phyloP scores from a whole-genome alignment of 2,113 vertebrate species.

The Gymnorhina tibicen region DNA sequence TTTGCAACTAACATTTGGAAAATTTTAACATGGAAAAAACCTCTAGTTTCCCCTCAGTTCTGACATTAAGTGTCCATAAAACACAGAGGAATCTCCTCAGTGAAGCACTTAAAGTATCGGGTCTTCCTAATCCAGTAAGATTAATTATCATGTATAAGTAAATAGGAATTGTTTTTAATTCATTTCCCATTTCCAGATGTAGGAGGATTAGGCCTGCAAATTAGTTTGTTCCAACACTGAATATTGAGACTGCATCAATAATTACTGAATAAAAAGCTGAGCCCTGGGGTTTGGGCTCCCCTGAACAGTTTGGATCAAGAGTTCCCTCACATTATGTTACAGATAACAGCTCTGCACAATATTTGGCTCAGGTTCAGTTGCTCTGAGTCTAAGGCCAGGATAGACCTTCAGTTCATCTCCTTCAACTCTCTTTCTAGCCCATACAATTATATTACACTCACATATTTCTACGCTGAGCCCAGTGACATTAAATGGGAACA shows the following conservation, averaged over 20 bases:
- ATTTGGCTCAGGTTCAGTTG: conserved; percentile 12
- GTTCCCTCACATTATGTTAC: background rate
- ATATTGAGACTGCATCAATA: conserved; percentile 33
- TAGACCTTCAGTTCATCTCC: background rate
- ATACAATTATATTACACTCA: conserved; percentile 35
- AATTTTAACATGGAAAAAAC: background rate
- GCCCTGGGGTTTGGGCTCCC: background rate
- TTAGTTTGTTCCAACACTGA: background rate
- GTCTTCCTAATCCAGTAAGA: background rate
- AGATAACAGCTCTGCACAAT: background rate
- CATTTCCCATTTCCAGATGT: conserved; percentile 17
- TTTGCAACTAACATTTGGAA: background rate
- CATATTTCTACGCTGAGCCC: background rate
- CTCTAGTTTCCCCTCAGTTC: background rate
- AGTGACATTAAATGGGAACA: conserved; percentile 37
- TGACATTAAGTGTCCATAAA: background rate
- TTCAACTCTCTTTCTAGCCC: background rate
- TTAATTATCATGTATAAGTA: conserved; percentile 31
- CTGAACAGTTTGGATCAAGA: background rate
- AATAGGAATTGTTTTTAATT: conserved; percentile 36
- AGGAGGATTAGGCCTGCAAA: background rate
- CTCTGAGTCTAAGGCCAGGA: background rate
- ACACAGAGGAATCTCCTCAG: background rate
- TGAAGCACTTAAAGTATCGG: background rate
- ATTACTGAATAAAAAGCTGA: conserved; percentile 30